These are phyloP conservation scores for Bombus pyrosoma DNA, from an alignment of 1,140 invertebrate genomes.

Conservation along the genomic window DNA sequence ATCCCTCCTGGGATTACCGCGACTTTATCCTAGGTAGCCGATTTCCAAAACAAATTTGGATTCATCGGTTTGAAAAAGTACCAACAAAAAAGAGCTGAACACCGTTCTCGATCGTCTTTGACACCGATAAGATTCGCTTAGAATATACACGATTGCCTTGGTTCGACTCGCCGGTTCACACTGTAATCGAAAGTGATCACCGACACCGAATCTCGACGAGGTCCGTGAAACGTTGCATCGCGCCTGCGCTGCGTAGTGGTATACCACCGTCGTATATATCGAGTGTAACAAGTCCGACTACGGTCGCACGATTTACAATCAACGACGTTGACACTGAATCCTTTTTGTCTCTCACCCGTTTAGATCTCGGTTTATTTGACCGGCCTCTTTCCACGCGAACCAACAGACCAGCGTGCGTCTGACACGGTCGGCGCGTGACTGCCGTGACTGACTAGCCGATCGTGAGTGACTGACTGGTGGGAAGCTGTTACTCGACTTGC, in stretches of 20 bases:
- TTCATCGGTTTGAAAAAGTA: background rate
- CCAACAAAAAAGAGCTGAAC: background rate
- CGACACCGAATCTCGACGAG: background rate
- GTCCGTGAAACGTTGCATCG: background rate
- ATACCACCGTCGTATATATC: background rate
- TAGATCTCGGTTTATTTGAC: slow-evolving; percentile 1
- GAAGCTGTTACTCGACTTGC: slow-evolving; percentile 56
- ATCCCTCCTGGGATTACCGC: slow-evolving; percentile 13
- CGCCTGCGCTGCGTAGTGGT: slow-evolving; percentile 25
- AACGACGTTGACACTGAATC: background rate
- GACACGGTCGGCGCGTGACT: slow-evolving; percentile 59
- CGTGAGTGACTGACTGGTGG: slow-evolving; percentile 64
- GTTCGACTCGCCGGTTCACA: slow-evolving; percentile 3
- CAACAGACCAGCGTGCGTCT: slow-evolving; percentile 53
- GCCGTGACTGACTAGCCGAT: slow-evolving; percentile 58
- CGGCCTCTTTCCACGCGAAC: slow-evolving; percentile 42
- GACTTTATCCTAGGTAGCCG: slow-evolving; percentile 27
- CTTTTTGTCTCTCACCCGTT: slow-evolving; percentile 20
- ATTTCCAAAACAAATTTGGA: background rate
- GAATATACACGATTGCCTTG: background rate
- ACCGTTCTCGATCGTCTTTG: background rate
- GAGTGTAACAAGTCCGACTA: background rate
- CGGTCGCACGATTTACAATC: slow-evolving; percentile 17
- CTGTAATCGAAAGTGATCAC: slow-evolving; percentile 13
- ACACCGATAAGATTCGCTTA: slow-evolving; percentile 5